A percentile compares a stretch with the other conserved stretches of the same genome.
phyloP scores from a whole-genome alignment of 2,797 vertebrate species.

The Oreortyx pictus region DNA sequence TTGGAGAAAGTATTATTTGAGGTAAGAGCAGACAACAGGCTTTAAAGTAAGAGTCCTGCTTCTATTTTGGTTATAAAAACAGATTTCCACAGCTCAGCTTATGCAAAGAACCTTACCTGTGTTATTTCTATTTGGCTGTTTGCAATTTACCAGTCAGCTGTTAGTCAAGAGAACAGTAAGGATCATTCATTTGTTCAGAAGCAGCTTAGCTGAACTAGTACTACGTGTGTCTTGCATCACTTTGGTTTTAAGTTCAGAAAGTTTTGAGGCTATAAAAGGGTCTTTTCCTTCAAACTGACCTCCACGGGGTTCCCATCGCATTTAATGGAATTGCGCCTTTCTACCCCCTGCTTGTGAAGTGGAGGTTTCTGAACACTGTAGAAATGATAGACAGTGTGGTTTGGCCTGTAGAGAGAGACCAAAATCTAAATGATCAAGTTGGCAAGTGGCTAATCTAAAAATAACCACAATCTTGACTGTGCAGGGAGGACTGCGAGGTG shows the following conservation, averaged over 20 bases:
- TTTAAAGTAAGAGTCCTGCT: background rate
- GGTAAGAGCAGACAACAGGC: background rate
- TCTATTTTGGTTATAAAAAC: constrained; percentile 20
- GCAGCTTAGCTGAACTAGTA: constrained; percentile 49
- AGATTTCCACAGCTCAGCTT: constrained; percentile 51
- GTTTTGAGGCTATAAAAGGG: background rate
- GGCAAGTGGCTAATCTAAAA: background rate
- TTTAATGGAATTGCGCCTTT: background rate
- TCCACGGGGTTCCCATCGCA: background rate
- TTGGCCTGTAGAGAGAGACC: background rate
- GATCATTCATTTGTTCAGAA: constrained; percentile 69
- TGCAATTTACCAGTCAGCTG: constrained; percentile 58
- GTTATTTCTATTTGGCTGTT: constrained; percentile 32
- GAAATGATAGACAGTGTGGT: background rate
- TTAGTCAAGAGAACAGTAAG: constrained; percentile 51
- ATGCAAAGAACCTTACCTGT: constrained; percentile 46
- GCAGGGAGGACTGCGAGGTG: background rate
- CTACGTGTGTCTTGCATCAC: constrained; percentile 39
- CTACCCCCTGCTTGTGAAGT: background rate
- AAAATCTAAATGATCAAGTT: background rate
- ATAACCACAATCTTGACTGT: fast-evolving
- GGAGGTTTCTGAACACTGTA: background rate
- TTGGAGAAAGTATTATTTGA: background rate
- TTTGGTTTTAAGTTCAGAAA: background rate
- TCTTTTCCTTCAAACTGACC: background rate